phyloP scores from a whole-genome alignment of 2,113 vertebrate genomes.

The Genyomyrus donnyi region DNA sequence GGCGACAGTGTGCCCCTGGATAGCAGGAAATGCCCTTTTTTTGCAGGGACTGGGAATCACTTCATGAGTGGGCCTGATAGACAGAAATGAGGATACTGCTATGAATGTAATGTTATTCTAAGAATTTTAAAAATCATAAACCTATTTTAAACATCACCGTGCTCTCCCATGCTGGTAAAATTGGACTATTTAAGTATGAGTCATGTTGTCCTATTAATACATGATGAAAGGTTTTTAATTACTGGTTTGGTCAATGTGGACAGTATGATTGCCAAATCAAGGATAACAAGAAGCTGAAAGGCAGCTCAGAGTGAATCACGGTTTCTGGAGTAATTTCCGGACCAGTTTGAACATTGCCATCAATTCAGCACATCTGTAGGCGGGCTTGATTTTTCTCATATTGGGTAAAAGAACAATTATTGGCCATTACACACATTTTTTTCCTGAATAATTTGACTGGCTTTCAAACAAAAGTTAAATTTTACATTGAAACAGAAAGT shows the following conservation, averaged over 20 bases:
- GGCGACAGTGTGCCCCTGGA: not conserved
- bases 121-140: not conserved
- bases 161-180: not conserved
- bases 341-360: slow-evolving; percentile 18
- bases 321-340: slow-evolving; percentile 16
- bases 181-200: not conserved
- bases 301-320: slow-evolving; percentile 31
- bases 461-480: slow-evolving; percentile 3
- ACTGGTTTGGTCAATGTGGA: slow-evolving; percentile 41
- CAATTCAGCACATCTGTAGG: slow-evolving; percentile 14
- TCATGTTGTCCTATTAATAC: slow-evolving; percentile 18
- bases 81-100: not conserved
- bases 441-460: not conserved
- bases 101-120: not conserved
- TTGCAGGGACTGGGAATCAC: not conserved
- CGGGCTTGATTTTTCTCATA: not conserved
- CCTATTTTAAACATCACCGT: not conserved
- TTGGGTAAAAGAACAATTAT: slow-evolving; percentile 2
- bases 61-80: not conserved
- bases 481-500: not conserved
- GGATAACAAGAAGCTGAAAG: slow-evolving; percentile 36
- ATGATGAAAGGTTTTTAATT: slow-evolving; percentile 48
- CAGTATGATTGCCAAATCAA: slow-evolving; percentile 52
- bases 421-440: not conserved
- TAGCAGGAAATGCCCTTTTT: not conserved